Percentiles rank a stretch among this genome's conserved stretches.
Evolutionary conservation across 2,888 invertebrate species (phyloP).

Genomic region (Caenorhabditis becei): DNA sequence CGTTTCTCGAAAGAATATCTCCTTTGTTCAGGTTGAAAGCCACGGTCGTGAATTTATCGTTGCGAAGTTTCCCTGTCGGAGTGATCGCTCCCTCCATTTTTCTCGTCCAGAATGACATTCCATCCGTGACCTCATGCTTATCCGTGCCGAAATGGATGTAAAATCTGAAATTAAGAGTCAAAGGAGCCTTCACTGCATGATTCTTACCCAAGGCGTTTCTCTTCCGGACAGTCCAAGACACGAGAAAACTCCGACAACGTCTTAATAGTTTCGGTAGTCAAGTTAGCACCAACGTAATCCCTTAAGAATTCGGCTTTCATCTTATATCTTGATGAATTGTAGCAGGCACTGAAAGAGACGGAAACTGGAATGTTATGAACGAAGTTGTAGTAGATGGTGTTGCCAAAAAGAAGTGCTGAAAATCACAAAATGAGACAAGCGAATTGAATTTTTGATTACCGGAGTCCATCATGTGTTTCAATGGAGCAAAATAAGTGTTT

Average conservation of each 20-base stretch:
- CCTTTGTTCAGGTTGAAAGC: constrained; percentile 33
- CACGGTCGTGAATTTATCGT: constrained; percentile 13
- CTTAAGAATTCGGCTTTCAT: not conserved
- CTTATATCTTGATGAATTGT: not conserved
- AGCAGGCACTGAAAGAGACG: constrained; percentile 32
- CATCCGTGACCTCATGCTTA: not conserved
- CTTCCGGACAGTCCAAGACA: constrained; percentile 22
- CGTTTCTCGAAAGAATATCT: constrained; percentile 15
- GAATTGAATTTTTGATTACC: not conserved
- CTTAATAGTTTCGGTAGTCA: not conserved
- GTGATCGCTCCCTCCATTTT: not conserved
- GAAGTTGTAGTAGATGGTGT: not conserved
- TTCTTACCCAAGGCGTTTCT: constrained; percentile 28
- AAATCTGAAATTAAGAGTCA: constrained; percentile 9
- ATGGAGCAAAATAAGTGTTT: constrained; percentile 21
- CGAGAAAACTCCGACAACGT: constrained; percentile 4
- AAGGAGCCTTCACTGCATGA: not conserved
- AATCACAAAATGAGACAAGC: not conserved
- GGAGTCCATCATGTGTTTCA: constrained; percentile 38
- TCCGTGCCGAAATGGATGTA: constrained; percentile 20
- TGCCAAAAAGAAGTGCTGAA: constrained; percentile 11
- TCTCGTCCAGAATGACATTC: not conserved
- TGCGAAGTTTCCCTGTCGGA: constrained; percentile 7
- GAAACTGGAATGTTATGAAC: not conserved
- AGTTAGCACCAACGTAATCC: not conserved